Conservation (phyloP, 2,113 vertebrate species). For the Plestiodon gilberti region DNA sequence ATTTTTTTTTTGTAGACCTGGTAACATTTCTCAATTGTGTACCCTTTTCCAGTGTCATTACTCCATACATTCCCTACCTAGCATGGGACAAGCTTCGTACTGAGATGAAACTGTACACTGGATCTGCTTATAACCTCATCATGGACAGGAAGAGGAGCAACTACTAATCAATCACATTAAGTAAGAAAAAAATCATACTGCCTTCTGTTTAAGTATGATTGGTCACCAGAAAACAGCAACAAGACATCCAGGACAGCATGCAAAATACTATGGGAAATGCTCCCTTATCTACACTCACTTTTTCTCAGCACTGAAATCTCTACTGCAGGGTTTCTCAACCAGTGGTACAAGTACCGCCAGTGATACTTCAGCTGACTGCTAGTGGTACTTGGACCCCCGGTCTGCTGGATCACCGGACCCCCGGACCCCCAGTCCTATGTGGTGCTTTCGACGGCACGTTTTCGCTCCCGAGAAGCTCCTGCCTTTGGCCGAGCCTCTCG, state of each 20-base stretch:
- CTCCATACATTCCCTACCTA: neutral
- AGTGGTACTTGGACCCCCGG: too few species aligned
- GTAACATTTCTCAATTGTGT: neutral
- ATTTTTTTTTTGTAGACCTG: conserved; percentile 12
- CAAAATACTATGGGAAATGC: too few species aligned
- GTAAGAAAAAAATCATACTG: neutral
- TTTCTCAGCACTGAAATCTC: neutral
- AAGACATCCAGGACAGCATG: neutral
- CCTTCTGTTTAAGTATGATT: neutral
- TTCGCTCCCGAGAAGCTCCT: too few species aligned
- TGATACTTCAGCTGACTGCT: too few species aligned
- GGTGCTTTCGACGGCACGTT: too few species aligned
- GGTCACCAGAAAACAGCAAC: too few species aligned
- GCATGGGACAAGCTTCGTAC: neutral
- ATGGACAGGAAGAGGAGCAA: neutral
- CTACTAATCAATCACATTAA: neutral
- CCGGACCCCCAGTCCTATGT: too few species aligned
- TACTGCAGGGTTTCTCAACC: too few species aligned
- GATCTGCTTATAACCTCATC: neutral
- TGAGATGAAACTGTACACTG: accelerated
- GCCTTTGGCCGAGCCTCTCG: too few species aligned
- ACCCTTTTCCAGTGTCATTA: accelerated
- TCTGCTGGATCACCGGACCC: too few species aligned
- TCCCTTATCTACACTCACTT: neutral
- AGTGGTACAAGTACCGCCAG: too few species aligned